phyloP scores from a whole-genome alignment of 2,797 vertebrate species.

The Monodelphis domestica region DNA sequence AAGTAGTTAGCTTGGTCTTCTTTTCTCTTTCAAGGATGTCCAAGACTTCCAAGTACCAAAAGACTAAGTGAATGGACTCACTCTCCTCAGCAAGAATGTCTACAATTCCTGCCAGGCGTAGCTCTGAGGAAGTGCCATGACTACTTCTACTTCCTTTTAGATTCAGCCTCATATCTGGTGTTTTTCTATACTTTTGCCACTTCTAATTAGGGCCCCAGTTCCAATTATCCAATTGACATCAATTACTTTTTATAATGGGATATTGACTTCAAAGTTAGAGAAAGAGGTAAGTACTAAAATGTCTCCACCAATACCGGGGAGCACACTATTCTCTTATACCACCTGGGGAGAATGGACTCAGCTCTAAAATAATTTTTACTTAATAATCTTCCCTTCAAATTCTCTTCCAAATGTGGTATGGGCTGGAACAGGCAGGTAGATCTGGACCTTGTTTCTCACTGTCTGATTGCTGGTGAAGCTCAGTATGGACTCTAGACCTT shows the following conservation, averaged over 20 bases:
- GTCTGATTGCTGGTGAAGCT: not conserved
- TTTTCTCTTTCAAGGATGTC: not conserved
- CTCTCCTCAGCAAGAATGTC: not conserved
- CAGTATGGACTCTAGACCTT: not conserved
- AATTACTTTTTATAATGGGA: not conserved
- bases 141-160: not conserved
- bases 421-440: not conserved
- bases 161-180: not conserved
- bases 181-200: not conserved
- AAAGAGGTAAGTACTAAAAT: not conserved
- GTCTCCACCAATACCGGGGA: not conserved
- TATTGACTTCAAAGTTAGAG: not conserved
- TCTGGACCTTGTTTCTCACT: not conserved
- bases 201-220: not conserved
- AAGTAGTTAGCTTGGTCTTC: not conserved
- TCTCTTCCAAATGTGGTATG: not conserved
- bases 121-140: not conserved
- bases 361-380: not conserved
- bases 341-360: not conserved
- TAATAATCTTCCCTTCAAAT: not conserved
- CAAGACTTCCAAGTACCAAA: too few relatives aligned
- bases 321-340: not conserved
- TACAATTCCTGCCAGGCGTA: not conserved
- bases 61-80: not conserved
- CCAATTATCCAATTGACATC: not conserved